Evolutionary conservation across 2,888 invertebrate species (phyloP), one percentile per base, ranked within the genome.

Genomic region (Dryobota labecula): DNA sequence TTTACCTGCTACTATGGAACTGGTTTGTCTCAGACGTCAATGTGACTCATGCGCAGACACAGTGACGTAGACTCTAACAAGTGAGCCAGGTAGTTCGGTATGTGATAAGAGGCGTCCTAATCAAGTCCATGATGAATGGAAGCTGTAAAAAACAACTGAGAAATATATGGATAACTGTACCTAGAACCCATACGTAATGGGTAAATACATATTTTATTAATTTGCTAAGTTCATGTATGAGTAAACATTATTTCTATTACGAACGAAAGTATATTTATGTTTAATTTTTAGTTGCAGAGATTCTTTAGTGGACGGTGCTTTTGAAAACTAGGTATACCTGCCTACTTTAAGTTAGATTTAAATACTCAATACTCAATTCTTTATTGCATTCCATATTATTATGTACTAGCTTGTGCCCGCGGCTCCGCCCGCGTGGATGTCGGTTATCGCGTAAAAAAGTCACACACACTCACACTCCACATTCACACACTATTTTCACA

Each of bases 21-120:
- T 30, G 43, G 51, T 73, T 62, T 27, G 51, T 45, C 18, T 60
- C 38, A 20, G 62, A 80, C 77, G 81, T 80, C 54, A 64, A 20
- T 13, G 15, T 80, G 76, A 80, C 56, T 80, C 76, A 75, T 45
- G 54, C 47, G 2, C 41, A 45, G 2, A 18, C 36, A 51, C 8
- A 33, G 15, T 66, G 80, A 76, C 73, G 80, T 58, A 66, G 4
- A 9, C 18, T 51, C 61, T 58, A 63, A 54, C 9, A 36, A 72
- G 36, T 63, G 47, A 45, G 0, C 43, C 41, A 57, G 49, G 36
- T 61, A 65, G 27, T 33, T 36, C 1, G 24, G 36, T 45, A 74
- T 51, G 47, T 54, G 24, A 51, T 80, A 63, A 80, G 18, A 56
- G 49, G 18, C 41, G 49, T 33, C 63, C 53, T 64, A 66, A 80